These are phyloP conservation scores for Aphelocoma californica DNA, from an alignment of 2,797 vertebrate species.

Conservation along the genomic window DNA sequence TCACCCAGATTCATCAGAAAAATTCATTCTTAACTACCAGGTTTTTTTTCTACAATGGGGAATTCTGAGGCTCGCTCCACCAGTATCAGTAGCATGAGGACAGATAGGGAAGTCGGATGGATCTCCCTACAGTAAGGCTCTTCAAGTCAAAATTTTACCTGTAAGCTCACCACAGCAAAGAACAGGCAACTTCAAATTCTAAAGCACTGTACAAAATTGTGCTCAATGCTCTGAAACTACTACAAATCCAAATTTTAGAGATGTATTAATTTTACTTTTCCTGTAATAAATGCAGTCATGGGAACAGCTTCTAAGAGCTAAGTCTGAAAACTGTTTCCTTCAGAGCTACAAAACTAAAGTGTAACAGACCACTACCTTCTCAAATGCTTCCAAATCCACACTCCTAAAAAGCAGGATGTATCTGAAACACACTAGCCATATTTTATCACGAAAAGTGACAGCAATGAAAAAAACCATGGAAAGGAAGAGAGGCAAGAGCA, in stretches of 20 bases:
- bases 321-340: background rate
- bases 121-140: background rate
- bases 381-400: background rate
- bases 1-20: background rate
- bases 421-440: background rate
- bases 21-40: background rate
- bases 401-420: background rate
- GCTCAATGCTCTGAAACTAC: background rate
- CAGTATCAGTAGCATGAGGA: background rate
- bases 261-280: background rate
- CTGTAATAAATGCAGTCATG: background rate
- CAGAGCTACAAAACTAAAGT: background rate
- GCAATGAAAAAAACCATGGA: background rate
- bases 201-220: background rate
- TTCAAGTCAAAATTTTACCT: background rate
- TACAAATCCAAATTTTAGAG: background rate
- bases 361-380: background rate
- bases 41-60: background rate
- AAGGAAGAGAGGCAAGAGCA: background rate
- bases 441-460: background rate
- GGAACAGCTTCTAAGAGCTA: background rate
- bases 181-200: background rate
- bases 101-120: fast-evolving
- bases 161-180: background rate
- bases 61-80: background rate